A percentile compares a stretch with the other conserved stretches of the same genome.
phyloP scores from a whole-genome alignment of 2,797 vertebrate species.

The Arrhamphus sclerolepis region DNA sequence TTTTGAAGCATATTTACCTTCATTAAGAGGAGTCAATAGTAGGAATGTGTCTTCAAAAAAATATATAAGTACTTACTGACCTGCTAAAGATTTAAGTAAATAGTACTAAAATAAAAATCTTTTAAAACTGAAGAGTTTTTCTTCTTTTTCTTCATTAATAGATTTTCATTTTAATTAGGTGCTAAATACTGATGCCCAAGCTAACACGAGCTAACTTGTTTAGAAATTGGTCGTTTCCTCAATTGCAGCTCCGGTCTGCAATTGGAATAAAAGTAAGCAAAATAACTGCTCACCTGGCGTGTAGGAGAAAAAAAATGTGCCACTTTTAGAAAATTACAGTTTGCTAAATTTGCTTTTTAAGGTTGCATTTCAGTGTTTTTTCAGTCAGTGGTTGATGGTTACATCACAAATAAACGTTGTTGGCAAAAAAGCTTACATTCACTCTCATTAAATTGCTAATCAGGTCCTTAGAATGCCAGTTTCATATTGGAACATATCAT shows the following conservation, averaged over 20 bases:
- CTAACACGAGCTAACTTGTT: no score
- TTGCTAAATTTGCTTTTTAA: constrained; percentile 26
- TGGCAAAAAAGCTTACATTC: constrained; percentile 36
- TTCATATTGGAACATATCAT: constrained; percentile 41
- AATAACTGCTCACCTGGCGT: not conserved
- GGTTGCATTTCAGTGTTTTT: constrained; percentile 8
- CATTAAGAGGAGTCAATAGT: no score
- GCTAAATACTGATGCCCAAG: no score
- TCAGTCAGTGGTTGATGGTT: constrained; percentile 22
- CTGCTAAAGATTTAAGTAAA: no score
- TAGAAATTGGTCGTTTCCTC: not conserved
- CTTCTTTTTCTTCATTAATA: no score
- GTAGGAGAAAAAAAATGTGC: not conserved
- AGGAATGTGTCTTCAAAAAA: no score
- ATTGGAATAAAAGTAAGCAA: not conserved
- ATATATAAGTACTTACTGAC: no score
- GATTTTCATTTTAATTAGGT: no score
- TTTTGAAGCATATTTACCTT: no score
- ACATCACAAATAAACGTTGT: constrained; percentile 34
- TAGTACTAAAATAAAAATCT: no score
- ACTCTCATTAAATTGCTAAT: constrained; percentile 42
- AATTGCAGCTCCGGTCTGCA: no score
- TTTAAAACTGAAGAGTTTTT: no score
- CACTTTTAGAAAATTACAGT: not conserved
- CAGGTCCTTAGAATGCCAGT: constrained; percentile 44